Conservation (phyloP, 2,797 vertebrate species). For the Nothura maculosa region DNA sequence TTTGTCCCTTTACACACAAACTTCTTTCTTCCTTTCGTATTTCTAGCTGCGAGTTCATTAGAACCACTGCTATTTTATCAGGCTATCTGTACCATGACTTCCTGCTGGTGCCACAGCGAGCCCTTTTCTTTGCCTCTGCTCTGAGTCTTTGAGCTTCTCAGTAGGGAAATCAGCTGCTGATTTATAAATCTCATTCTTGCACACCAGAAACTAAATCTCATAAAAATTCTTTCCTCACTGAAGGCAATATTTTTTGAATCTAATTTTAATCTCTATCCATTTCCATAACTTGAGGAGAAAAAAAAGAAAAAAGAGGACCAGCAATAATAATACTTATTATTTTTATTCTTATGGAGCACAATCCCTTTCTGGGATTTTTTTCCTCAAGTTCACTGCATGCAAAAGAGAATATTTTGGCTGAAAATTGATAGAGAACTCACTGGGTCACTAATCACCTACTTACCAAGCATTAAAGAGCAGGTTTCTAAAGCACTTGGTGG, state of each 20-base stretch:
- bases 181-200: slow-evolving; percentile 35
- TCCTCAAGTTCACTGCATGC: not conserved
- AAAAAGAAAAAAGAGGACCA: not conserved
- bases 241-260: slow-evolving; percentile 25
- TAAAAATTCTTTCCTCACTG: slow-evolving; percentile 14
- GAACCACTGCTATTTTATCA: not conserved
- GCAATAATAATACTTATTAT: not conserved
- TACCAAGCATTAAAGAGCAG: not conserved
- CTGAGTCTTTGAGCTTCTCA: slow-evolving; percentile 22
- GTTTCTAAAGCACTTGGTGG: not conserved
- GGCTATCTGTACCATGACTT: not conserved
- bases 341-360: not conserved
- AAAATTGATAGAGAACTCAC: not conserved
- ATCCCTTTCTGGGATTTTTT: not conserved
- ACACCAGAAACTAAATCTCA: slow-evolving; percentile 16
- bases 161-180: slow-evolving; percentile 27
- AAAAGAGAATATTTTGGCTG: not conserved
- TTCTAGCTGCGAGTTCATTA: not conserved
- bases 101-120: not conserved
- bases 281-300: not conserved
- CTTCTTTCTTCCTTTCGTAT: not conserved
- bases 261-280: slow-evolving; percentile 23
- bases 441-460: not conserved
- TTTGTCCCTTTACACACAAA: not conserved
- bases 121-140: not conserved